A percentile compares a stretch with the other conserved stretches of the same genome.
Conservation (phyloP, 2,888 invertebrate genomes). For the Drosophila lutescens region DNA sequence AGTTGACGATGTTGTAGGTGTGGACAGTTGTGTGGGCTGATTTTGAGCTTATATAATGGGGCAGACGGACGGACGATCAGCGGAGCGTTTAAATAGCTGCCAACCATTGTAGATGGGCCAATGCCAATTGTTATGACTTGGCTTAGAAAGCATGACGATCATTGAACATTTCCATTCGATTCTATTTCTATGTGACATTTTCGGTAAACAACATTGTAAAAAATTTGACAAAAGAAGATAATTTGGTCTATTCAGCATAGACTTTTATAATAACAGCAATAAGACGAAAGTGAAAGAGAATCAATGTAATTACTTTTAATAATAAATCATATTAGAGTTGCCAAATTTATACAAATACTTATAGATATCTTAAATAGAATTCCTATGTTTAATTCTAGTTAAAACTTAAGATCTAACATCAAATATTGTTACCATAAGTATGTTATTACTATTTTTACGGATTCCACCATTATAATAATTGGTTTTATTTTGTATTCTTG, state of each 20-base stretch:
- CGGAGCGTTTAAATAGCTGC: slow-evolving; percentile 67
- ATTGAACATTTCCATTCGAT: slow-evolving; percentile 9
- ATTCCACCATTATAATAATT: no score
- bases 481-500: slow-evolving; percentile 15
- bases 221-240: not conserved
- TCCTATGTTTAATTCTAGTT: no score
- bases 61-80: slow-evolving; percentile 40
- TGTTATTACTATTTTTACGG: no score
- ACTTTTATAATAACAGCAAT: not conserved
- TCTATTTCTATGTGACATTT: slow-evolving; percentile 7
- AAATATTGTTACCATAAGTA: no score
- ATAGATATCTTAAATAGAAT: no score
- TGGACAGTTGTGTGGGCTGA: slow-evolving; percentile 35
- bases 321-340: not conserved
- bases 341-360: not conserved
- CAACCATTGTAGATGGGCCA: slow-evolving; percentile 48
- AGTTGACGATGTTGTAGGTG: slow-evolving; percentile 30
- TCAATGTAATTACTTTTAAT: not conserved
- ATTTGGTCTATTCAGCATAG: not conserved
- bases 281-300: not conserved
- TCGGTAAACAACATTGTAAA: not conserved
- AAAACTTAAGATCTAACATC: no score
- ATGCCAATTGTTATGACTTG: slow-evolving; percentile 35
- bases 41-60: slow-evolving; percentile 43
- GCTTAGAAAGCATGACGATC: slow-evolving; percentile 51